phyloP scores from a whole-genome alignment of 2,888 invertebrate species.

The Aspidapion aeneum region DNA sequence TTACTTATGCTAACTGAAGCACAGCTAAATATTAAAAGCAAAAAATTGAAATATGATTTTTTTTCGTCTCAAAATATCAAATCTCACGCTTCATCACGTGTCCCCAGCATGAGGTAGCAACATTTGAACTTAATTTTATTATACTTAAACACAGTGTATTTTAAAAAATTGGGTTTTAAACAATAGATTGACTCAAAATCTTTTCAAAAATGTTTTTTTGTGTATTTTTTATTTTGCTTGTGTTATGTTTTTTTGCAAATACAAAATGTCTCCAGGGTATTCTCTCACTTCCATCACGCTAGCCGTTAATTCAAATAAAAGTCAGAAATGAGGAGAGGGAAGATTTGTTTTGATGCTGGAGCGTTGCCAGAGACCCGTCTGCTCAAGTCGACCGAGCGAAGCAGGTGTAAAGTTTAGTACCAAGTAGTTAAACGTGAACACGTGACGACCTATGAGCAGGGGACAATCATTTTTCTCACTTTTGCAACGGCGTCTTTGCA shows the following conservation, averaged over 20 bases:
- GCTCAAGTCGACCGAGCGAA: constrained; percentile 3
- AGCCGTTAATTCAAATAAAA: not conserved
- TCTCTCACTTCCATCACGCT: not conserved
- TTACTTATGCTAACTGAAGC: not conserved
- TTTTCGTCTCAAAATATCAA: not conserved
- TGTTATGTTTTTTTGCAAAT: not conserved
- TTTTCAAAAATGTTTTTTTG: not conserved
- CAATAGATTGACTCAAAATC: constrained; percentile 4
- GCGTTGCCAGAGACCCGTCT: not conserved
- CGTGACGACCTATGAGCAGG: constrained; percentile 1
- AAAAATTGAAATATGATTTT: not conserved
- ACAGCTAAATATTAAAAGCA: not conserved
- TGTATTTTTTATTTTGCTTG: not conserved
- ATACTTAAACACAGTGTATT: constrained; percentile 1
- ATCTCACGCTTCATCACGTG: constrained; percentile 4
- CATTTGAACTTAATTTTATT: not conserved
- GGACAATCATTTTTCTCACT: constrained; percentile 5
- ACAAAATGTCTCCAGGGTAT: constrained; percentile 1
- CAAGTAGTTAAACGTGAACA: constrained; percentile 2
- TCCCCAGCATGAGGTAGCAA: constrained; percentile 2
- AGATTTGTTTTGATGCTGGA: constrained; percentile 2
- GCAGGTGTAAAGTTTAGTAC: not conserved
- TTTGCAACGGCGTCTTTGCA: constrained; percentile 1
- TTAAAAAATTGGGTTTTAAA: not conserved
- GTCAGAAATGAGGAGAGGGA: constrained; percentile 1